A percentile compares a stretch with the other conserved stretches of the same genome.
phyloP scores from a whole-genome alignment of 2,797 vertebrate genomes.

The Crax fasciolata region DNA sequence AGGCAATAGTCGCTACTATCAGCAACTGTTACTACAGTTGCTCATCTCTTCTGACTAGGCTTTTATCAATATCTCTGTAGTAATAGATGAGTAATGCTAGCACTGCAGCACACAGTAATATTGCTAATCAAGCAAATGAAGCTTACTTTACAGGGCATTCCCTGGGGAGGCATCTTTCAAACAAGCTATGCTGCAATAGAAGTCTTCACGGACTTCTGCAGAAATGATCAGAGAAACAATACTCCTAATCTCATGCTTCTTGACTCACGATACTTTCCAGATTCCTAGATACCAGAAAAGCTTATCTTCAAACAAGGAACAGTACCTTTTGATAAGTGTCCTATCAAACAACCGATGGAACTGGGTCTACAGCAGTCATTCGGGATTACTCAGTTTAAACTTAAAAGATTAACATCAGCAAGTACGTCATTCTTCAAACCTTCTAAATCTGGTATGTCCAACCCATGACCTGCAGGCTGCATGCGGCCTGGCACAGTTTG shows the following conservation, averaged over 20 bases:
- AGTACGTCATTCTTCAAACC: not conserved
- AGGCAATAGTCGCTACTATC: not conserved
- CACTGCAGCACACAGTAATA: not conserved
- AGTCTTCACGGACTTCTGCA: not conserved
- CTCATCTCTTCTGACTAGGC: not conserved
- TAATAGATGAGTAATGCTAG: not conserved
- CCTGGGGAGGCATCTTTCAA: not conserved
- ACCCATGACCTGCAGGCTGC: too few species aligned
- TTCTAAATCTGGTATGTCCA: not conserved
- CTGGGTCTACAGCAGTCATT: not conserved
- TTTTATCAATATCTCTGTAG: slow-evolving; percentile 3
- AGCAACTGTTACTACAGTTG: not conserved
- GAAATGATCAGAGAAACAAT: not conserved
- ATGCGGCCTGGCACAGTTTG: too few species aligned
- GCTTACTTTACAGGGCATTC: not conserved
- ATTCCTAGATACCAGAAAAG: not conserved
- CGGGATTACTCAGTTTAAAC: not conserved
- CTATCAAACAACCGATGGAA: not conserved
- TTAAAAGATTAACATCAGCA: not conserved
- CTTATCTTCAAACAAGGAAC: not conserved
- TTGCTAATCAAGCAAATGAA: slow-evolving; percentile 24
- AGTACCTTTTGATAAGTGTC: not conserved
- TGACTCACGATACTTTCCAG: not conserved
- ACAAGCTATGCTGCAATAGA: not conserved
- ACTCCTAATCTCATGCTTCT: not conserved